Evolutionary conservation across 2,113 vertebrate genomes (phyloP).

Genomic region (Anoura caudifer): DNA sequence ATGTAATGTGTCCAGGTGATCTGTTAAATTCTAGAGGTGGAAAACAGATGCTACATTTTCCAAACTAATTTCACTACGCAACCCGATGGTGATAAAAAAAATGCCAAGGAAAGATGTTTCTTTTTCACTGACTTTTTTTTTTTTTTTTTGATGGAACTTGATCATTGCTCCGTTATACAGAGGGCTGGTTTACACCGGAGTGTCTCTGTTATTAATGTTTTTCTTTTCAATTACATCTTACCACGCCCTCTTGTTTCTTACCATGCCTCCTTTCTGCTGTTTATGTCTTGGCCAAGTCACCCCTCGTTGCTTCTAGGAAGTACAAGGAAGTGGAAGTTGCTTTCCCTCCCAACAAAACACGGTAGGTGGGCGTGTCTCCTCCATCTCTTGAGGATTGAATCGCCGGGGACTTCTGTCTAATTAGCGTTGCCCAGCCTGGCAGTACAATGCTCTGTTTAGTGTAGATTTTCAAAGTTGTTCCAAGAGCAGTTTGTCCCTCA

Average conservation of each 20-base stretch:
- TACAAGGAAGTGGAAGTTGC: background rate
- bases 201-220: background rate
- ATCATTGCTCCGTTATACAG: fast-evolving
- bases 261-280: fast-evolving
- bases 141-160: background rate
- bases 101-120: background rate
- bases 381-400: fast-evolving
- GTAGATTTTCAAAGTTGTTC: background rate
- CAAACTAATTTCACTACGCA: background rate
- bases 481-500: background rate
- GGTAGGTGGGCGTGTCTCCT: background rate
- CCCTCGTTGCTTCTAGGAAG: background rate
- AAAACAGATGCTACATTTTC: background rate
- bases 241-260: background rate
- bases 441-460: background rate
- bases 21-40: background rate
- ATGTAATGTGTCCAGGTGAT: background rate
- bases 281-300: background rate
- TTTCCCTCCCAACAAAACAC: background rate
- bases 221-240: background rate
- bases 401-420: background rate
- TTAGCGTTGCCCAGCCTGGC: too few species aligned
- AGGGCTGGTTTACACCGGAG: background rate
- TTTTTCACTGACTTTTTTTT: background rate
- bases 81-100: background rate